Conservation (phyloP, 2,113 vertebrate genomes). For the Tinamus guttatus region DNA sequence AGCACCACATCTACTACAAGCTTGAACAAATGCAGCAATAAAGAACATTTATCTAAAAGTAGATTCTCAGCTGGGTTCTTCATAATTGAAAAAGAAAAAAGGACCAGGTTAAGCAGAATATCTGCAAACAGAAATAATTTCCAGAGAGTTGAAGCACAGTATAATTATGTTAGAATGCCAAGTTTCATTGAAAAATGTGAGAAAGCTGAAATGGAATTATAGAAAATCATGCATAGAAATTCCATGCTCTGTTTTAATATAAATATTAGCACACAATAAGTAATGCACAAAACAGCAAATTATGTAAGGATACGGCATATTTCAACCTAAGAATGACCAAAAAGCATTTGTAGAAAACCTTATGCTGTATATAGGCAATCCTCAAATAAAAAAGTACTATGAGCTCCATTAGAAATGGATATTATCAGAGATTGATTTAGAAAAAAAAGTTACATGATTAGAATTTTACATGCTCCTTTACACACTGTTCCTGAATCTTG, state of each 20-base stretch:
- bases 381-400: neutral
- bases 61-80: conserved; percentile 52
- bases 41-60: conserved; percentile 58
- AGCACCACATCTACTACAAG: conserved; percentile 69
- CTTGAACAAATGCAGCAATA: conserved; percentile 57
- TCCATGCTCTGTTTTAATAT: neutral
- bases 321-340: neutral
- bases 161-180: neutral
- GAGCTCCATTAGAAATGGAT: neutral
- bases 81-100: conserved; percentile 13
- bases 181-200: neutral
- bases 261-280: neutral
- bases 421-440: neutral
- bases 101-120: conserved; percentile 27
- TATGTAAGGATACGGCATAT: neutral
- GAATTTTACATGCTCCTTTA: neutral
- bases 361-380: neutral
- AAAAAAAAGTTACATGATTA: neutral
- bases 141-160: neutral
- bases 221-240: neutral
- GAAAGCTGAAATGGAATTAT: neutral
- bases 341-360: neutral
- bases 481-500: neutral
- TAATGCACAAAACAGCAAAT: neutral
- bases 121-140: conserved; percentile 19